Conservation (phyloP, 2,888 invertebrate species). For the Lepidochrysops patricia region DNA sequence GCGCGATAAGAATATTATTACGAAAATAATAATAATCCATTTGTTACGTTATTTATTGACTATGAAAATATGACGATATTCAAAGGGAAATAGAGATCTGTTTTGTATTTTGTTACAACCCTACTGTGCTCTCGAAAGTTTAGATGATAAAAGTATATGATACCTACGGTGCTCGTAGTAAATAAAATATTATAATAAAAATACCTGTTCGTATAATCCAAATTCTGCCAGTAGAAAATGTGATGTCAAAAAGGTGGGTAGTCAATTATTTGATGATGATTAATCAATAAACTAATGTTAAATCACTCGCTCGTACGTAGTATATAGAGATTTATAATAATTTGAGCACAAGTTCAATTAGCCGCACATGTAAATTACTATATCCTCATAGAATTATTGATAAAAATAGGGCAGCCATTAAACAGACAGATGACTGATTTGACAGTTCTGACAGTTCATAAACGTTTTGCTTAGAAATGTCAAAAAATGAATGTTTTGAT, state of each 20-base stretch:
- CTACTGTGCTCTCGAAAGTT: background rate
- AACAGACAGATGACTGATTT: constrained; percentile 27
- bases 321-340: background rate
- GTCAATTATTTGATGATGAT: background rate
- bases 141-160: background rate
- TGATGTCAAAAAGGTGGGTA: background rate
- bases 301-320: background rate
- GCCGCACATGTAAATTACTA: constrained; percentile 36
- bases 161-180: background rate
- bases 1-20: constrained; percentile 6
- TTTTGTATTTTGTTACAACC: background rate
- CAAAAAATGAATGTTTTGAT: background rate
- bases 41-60: constrained; percentile 19
- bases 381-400: constrained; percentile 20
- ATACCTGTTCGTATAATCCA: constrained; percentile 4
- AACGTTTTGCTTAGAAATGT: too few species aligned
- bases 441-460: constrained; percentile 13
- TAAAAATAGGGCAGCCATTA: constrained; percentile 44
- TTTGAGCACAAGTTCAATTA: background rate
- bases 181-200: background rate
- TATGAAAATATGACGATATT: constrained; percentile 9
- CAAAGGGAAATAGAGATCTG: background rate
- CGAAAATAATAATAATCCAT: constrained; percentile 15
- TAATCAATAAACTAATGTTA: background rate
- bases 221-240: background rate